Percentiles rank a stretch among this genome's conserved stretches.
Evolutionary conservation across 2,888 invertebrate species (phyloP).

Genomic region (Ochropleura plecta): DNA sequence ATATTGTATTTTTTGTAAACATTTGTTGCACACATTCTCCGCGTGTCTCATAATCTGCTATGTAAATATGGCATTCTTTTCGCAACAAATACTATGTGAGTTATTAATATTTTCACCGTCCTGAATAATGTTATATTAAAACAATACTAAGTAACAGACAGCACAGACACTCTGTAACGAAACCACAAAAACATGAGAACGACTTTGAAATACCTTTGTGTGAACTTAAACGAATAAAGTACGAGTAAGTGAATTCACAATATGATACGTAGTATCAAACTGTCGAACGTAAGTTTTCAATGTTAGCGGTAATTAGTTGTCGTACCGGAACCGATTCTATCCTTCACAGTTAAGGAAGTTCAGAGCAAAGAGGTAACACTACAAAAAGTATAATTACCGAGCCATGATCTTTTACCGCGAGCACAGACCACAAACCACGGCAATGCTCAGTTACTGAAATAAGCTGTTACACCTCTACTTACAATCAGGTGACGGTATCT

Average conservation of each 20-base stretch:
- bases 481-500: constrained; percentile 59
- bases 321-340: constrained; percentile 74
- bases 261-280: constrained; percentile 47
- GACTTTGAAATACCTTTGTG: constrained; percentile 63
- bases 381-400: constrained; percentile 60
- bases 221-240: constrained; percentile 55
- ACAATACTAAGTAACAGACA: constrained; percentile 52
- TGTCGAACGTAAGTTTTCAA: constrained; percentile 65
- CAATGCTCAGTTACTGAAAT: constrained; percentile 59
- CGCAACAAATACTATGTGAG: constrained; percentile 25
- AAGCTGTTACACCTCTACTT: constrained; percentile 62
- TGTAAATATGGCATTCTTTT: constrained; percentile 28
- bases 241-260: constrained; percentile 30
- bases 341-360: constrained; percentile 79
- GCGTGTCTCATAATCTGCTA: background rate
- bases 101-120: constrained; percentile 37
- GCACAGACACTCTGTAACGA: constrained; percentile 33
- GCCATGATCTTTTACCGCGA: constrained; percentile 63
- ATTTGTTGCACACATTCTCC: constrained; percentile 16
- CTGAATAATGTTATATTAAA: constrained; percentile 40
- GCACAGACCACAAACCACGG: constrained; percentile 59
- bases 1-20: background rate
- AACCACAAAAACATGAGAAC: constrained; percentile 63
- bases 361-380: constrained; percentile 70
- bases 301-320: constrained; percentile 68